phyloP scores from a whole-genome alignment of 2,113 vertebrate species.

The Zingel zingel region DNA sequence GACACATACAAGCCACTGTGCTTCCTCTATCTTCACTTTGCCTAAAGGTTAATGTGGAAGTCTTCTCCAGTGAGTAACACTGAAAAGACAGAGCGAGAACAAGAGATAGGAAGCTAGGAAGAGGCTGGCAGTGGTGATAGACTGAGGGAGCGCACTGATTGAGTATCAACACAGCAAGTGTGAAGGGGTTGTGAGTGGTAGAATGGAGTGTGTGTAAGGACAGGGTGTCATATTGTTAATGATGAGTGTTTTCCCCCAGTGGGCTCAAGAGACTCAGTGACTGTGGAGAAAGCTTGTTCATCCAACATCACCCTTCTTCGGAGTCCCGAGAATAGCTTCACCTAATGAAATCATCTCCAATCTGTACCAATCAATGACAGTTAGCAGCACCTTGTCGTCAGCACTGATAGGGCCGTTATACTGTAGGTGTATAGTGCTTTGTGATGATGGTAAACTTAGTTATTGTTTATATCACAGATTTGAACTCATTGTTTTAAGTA shows the following conservation, averaged over 20 bases:
- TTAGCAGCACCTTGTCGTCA: conserved; percentile 5
- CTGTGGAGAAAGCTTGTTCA: conserved; percentile 8
- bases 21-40: conserved; percentile 1
- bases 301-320: not conserved
- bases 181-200: conserved; percentile 24
- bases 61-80: not conserved
- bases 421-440: not conserved
- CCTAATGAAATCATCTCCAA: conserved; percentile 11
- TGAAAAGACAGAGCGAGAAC: not conserved
- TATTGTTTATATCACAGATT: not conserved
- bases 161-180: conserved; percentile 18
- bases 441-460: not conserved
- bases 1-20: not conserved
- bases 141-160: not conserved
- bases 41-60: conserved; percentile 4
- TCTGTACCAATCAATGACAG: not conserved
- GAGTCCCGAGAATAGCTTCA: not conserved
- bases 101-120: not conserved
- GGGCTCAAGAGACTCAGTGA: conserved; percentile 3
- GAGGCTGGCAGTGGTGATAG: not conserved
- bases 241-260: conserved; percentile 11
- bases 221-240: conserved; percentile 32
- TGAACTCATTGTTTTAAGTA: not conserved
- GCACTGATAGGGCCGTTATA: not conserved
- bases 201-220: conserved; percentile 38